Evolutionary conservation across 92 coral and sea anemone species (phyloP).

Genomic region (Zoanthus gigantus): DNA sequence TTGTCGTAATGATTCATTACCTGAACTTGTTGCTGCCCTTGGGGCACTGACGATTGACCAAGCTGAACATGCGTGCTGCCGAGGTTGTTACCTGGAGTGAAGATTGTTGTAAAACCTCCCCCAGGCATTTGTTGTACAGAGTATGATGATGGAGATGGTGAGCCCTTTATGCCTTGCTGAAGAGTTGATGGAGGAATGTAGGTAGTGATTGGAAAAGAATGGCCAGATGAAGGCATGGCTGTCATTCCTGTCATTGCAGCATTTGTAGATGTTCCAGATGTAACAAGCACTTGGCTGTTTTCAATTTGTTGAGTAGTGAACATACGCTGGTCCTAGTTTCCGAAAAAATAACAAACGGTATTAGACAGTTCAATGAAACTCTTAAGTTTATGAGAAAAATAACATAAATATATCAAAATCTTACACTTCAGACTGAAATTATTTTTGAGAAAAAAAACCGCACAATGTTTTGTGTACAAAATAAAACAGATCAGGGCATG

Average conservation of each 20-base stretch:
- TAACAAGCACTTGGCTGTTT: conserved; percentile 74
- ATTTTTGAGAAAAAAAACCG: too few species aligned
- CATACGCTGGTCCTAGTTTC: conserved; percentile 87
- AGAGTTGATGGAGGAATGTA: conserved; percentile 86
- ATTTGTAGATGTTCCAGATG: conserved; percentile 62
- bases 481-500: too few species aligned
- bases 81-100: conserved; percentile 86
- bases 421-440: too few species aligned
- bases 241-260: conserved; percentile 97
- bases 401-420: too few species aligned
- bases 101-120: conserved; percentile 93
- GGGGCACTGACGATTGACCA: conserved; percentile 71
- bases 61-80: conserved; percentile 80
- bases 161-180: conserved; percentile 80
- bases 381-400: neutral
- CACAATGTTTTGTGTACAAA: too few species aligned
- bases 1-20: conserved; percentile 48
- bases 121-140: conserved; percentile 99
- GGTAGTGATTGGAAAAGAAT: conserved; percentile 97
- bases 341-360: neutral
- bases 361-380: neutral
- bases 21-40: conserved; percentile 83
- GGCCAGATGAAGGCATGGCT: conserved; percentile 90
- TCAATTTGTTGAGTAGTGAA: conserved; percentile 94
- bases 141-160: conserved; percentile 76